Conservation (phyloP, 1,140 invertebrate species). For the Conopomorpha cramerella region DNA sequence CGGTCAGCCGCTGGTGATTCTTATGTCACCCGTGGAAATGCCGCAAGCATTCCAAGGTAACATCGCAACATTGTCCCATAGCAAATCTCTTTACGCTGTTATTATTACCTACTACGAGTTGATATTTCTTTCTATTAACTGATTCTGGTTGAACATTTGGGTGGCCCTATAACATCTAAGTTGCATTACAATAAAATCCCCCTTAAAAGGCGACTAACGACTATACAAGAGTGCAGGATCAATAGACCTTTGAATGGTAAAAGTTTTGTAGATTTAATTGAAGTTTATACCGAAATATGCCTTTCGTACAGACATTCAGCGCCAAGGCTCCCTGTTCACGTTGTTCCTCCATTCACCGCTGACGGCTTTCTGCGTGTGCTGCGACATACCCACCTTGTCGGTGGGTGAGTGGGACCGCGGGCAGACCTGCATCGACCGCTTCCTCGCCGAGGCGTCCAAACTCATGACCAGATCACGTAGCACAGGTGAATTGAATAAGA, state of each 20-base stretch:
- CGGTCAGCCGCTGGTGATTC: slow-evolving; percentile 90
- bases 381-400: slow-evolving; percentile 84
- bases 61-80: no score
- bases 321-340: slow-evolving; percentile 92
- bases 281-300: no score
- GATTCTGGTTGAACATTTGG: no score
- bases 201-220: no score
- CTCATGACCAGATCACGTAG: slow-evolving; percentile 82
- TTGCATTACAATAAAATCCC: no score
- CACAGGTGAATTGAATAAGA: slow-evolving; percentile 74
- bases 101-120: no score
- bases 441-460: slow-evolving; percentile 86
- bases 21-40: slow-evolving; percentile 92
- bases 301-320: slow-evolving; percentile 86
- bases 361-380: slow-evolving; percentile 91
- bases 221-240: no score
- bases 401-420: slow-evolving; percentile 90
- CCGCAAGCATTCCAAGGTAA: slow-evolving; percentile 84
- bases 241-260: no score
- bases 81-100: no score
- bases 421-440: slow-evolving; percentile 85
- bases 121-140: no score
- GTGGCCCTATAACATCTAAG: no score
- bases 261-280: no score
- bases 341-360: slow-evolving; percentile 93